Base-by-base conservation (phyloP, 2,888 invertebrate genomes). In the Folsomia candida region DNA sequence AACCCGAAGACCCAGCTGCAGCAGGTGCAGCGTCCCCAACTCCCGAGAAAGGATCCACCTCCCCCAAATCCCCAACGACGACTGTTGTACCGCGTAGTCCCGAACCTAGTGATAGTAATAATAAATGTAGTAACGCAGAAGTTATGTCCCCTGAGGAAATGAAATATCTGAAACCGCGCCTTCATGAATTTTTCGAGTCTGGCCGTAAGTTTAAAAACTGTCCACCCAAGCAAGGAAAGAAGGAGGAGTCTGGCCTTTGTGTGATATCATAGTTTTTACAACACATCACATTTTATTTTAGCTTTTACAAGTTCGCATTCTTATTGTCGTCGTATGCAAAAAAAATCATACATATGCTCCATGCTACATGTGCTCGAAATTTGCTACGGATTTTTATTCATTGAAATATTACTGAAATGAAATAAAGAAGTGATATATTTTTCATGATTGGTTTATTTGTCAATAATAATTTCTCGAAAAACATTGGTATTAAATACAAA, bases 191-290 rank as follows among this genome's bases (percentile, higher is more conserved):
- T 14, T 14, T 37, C 37, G 37, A 37, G 37, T 37, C 37, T 65
- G 89, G 89, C 66, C 85, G 88, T 57, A 86, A 87, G 77, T 85
- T 94, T 64, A 89, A 88, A 76, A 87, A 89, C 80, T 87, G 90
- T 78, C 90, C 92, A 2, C 89, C 89, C 0, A 87, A 91, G 58
- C 85, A 86, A 70, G 90, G 88, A 82, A 94, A 93, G 29, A 87
- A 86, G 73, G 94, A 94, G 82, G 86, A 92, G 24, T 93, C 94
- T 0, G 94, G 92, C 29, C 85, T 94, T 79, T 94, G 94, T 85
- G 89, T 91, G 65, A 91, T 94, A 54, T 54, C 54, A 4, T 54
- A 54, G 54, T 54, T 18, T 47, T 47, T 47, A 11, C 47, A 47
- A 18, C 18, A 47, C 47, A 18, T 11, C 18, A 11, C 47, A 11